These are phyloP conservation scores for Empidonax alnorum DNA, from an alignment of 2,113 vertebrate species.

Conservation along the genomic window DNA sequence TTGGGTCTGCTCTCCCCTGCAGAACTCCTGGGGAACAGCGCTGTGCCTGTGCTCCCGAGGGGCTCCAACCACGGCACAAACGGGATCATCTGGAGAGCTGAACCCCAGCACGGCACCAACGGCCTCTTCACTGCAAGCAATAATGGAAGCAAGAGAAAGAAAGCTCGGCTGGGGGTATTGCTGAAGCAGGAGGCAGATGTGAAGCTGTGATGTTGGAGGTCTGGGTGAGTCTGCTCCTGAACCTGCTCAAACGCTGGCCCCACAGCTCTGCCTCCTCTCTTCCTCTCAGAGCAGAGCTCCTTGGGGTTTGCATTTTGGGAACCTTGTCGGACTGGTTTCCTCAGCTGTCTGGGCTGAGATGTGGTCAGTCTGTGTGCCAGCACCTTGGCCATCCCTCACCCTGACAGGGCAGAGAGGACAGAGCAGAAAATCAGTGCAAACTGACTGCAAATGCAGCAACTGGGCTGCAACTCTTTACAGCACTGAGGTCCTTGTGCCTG, in stretches of 20 bases:
- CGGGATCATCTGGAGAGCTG: fast-evolving
- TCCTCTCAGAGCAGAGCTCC: neutral
- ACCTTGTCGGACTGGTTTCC: neutral
- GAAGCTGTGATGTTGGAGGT: neutral
- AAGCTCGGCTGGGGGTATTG: neutral
- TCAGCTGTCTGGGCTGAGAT: fast-evolving
- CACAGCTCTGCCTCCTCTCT: neutral
- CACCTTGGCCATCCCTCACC: fast-evolving
- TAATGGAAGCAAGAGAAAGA: neutral
- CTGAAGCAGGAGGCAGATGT: slow-evolving; percentile 16
- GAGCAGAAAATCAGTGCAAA: neutral
- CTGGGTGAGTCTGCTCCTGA: neutral
- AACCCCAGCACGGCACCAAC: neutral
- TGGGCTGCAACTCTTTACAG: fast-evolving
- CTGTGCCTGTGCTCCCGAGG: fast-evolving
- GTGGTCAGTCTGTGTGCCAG: fast-evolving
- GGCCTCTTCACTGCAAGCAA: neutral
- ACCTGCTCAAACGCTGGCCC: fast-evolving
- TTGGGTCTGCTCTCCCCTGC: neutral
- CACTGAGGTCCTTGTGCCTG: neutral
- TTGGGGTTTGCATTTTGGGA: fast-evolving
- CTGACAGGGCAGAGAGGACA: fast-evolving
- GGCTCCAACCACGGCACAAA: neutral
- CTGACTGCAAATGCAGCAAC: fast-evolving
- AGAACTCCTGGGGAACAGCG: fast-evolving